Base-by-base conservation (phyloP, 2,888 invertebrate species). In the Cephus pygmeus region DNA sequence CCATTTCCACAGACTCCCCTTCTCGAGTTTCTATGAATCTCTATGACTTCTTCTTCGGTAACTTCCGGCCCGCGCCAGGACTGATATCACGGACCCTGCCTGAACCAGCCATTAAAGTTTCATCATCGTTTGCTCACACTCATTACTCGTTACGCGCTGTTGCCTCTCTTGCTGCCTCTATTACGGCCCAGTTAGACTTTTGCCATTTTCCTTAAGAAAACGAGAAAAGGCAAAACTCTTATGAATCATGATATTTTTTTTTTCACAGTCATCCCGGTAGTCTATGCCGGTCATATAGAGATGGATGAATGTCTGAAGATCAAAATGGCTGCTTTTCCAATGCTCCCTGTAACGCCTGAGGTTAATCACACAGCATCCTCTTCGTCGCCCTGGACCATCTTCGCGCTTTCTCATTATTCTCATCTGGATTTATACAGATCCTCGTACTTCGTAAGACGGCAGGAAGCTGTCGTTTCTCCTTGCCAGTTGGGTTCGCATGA, bases 21-120 rank as follows among this genome's bases (percentile, higher is more conserved):
- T 73, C 79, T 76, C 78, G 81, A 77, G 80, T 79, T 71, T 73
- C 71, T 78, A 79, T 75, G 79, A 85, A 85, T 88, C 86, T 87
- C 85, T 86, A 83, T 85, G 86, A 85, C 87, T 88, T 85, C 83
- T 81, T 69, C 77, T 78, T 81, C 81, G 79, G 77, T 79, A 75
- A 78, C 74, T 83, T 82, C 82, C 79, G 78, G 79, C 76, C 78
- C 79, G 75, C 81, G 83, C 83, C 84, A 81, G 83, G 82, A 85
- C 84, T 85, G 86, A 88, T 88, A 87, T 85, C 84, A 81, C 85
- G 82, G 23, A 23, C 56, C 2, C 23, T 83, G 85, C 84, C 84
- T 87, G 87, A 88, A 88, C 85, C 85, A 85, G 86, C 84, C 84
- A 88, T 89, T 87, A 87, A 89, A 89, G 84, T 88, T 89, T 82